Conservation (phyloP, 2,113 vertebrate genomes). For the Diadophis punctatus region DNA sequence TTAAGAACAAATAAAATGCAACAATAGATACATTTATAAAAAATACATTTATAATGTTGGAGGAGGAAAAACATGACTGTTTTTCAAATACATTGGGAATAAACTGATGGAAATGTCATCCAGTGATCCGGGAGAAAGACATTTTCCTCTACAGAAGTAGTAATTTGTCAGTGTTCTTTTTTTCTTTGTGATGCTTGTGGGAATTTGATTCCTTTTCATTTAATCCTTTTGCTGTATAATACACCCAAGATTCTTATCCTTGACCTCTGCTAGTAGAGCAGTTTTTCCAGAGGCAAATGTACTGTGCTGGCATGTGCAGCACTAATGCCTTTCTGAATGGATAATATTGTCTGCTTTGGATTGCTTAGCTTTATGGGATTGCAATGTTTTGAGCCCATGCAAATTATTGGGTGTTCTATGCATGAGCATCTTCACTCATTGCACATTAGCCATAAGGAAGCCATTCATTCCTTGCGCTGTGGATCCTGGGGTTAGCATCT, state of each 20-base stretch:
- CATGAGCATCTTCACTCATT: fast-evolving
- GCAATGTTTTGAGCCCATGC: neutral
- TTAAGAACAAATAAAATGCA: neutral
- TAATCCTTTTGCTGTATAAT: conserved; percentile 36
- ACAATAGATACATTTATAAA: neutral
- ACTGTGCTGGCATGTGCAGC: conserved; percentile 23
- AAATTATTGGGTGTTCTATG: conserved; percentile 6
- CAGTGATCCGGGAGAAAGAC: neutral
- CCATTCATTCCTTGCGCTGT: neutral
- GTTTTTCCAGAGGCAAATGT: conserved; percentile 50
- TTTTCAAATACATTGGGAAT: neutral
- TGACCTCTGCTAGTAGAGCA: conserved; percentile 24
- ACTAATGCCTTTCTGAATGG: conserved; percentile 36
- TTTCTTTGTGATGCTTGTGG: neutral
- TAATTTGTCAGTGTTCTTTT: neutral
- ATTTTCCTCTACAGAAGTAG: neutral
- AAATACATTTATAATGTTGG: neutral
- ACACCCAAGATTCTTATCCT: neutral
- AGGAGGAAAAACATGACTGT: neutral
- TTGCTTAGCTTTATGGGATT: conserved; percentile 28
- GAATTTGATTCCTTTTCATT: conserved; percentile 27
- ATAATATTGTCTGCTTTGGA: conserved; percentile 23
- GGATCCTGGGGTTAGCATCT: neutral
- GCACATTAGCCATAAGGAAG: fast-evolving
- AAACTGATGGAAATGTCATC: neutral